Percentiles rank a stretch among this genome's conserved stretches.
phyloP scores from a whole-genome alignment of 2,888 invertebrate genomes.

The Nomada flava region DNA sequence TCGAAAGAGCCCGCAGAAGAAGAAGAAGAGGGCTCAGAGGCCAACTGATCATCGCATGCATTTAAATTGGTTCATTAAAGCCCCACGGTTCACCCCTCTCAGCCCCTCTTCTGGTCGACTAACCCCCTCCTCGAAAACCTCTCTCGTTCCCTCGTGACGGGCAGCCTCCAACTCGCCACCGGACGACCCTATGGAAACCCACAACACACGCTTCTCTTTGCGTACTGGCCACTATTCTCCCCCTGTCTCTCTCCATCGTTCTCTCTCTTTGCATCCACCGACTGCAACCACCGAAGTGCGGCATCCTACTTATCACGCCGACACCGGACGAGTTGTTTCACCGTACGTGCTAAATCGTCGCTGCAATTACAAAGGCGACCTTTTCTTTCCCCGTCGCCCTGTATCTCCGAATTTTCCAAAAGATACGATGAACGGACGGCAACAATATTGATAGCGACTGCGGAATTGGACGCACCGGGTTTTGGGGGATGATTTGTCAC shows the following conservation, averaged over 20 bases:
- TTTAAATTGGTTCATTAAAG: constrained; percentile 85
- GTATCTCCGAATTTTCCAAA: constrained; percentile 13
- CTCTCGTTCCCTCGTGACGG: constrained; percentile 51
- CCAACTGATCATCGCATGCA: constrained; percentile 84
- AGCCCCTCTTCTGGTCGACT: constrained; percentile 48
- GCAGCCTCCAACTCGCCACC: constrained; percentile 60
- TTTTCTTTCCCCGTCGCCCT: constrained; percentile 12
- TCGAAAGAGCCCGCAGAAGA: constrained; percentile 75
- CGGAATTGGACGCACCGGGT: neutral
- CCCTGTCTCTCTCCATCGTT: neutral
- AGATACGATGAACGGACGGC: too few species aligned
- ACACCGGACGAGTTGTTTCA: constrained; percentile 51
- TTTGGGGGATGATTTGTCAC: neutral
- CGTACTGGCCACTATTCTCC: constrained; percentile 35
- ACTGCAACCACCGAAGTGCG: constrained; percentile 62
- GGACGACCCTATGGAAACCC: constrained; percentile 72
- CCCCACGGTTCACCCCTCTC: constrained; percentile 74
- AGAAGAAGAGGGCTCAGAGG: constrained; percentile 82
- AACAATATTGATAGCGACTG: too few species aligned
- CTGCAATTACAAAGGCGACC: constrained; percentile 41
- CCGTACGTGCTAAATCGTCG: constrained; percentile 57
- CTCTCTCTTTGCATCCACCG: constrained; percentile 50
- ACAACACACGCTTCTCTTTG: constrained; percentile 67
- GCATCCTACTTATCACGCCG: constrained; percentile 70
- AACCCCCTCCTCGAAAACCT: constrained; percentile 60